A percentile compares a stretch with the other conserved stretches of the same genome.
Conservation (phyloP, 2,888 invertebrate species). For the Boloria selene region DNA sequence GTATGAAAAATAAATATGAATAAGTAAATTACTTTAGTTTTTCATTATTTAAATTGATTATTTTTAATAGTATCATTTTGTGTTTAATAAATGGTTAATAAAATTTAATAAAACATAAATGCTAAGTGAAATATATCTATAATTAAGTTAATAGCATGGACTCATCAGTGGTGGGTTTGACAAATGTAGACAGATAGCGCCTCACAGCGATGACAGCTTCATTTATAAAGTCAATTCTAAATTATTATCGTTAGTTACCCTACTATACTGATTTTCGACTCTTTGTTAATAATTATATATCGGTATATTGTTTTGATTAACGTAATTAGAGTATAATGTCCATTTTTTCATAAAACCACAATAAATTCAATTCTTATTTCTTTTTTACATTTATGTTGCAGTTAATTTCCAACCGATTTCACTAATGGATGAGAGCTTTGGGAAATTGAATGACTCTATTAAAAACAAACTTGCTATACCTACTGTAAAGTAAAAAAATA, state of each 20-base stretch:
- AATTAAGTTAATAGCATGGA: conserved; percentile 58
- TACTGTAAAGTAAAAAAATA: too few species aligned
- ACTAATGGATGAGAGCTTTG: too few species aligned
- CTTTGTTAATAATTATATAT: conserved; percentile 12
- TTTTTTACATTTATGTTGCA: too few species aligned
- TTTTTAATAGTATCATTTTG: too few species aligned
- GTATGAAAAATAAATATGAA: conserved; percentile 16
- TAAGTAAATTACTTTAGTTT: not conserved
- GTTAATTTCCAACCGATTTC: too few species aligned
- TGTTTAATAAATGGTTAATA: not conserved
- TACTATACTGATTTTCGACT: conserved; percentile 17
- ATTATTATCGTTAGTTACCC: conserved; percentile 53
- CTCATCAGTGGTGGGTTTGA: conserved; percentile 59
- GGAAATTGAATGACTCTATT: too few species aligned
- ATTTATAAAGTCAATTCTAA: conserved; percentile 63
- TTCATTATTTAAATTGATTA: too few species aligned
- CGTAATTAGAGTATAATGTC: not conserved
- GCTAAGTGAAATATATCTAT: conserved; percentile 31
- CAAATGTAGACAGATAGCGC: conserved; percentile 69
- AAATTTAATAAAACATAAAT: too few species aligned
- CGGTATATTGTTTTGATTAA: not conserved
- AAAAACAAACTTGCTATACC: too few species aligned
- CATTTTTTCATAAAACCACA: too few species aligned
- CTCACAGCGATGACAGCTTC: conserved; percentile 69
- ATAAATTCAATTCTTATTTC: too few species aligned